Evolutionary conservation across 2,113 vertebrate genomes (phyloP), one percentile per base, ranked within the genome.

Genomic region (Bubalus kerabau): DNA sequence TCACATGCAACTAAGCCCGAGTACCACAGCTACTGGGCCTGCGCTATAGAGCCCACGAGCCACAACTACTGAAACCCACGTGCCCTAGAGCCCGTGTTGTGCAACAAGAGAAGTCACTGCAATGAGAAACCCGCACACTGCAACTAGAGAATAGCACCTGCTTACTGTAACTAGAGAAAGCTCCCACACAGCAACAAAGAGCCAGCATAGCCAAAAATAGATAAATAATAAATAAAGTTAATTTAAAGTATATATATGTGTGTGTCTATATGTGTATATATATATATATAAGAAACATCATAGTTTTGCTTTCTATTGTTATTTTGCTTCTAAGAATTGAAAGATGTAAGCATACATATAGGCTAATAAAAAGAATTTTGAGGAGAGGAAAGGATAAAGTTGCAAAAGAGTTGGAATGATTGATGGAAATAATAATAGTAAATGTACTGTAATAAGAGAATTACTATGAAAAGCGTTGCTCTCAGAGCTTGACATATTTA

Each of bases 221-320:
- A 21, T 5, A 71, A 36, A 71, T 21, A 36, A 62, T 32, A 64
- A n/a, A 9, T 36, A 11, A 71, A 71, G 64, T 5, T 71, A 60
- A 30, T 30, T 60, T 60, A 21, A 71, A 36, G n/a, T 36, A 23
- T 23, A 1, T 19, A 0, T 71, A 1, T 64, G 7, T 64, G 30
- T 64, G 30, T 64, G 30, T 64, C 6, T 60, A 1, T 62, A 2
- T 62, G 0, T 60, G 0, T 60, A 1, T 62, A 4, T 28, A 3
- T 62, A 3, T 62, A 0, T 62, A 2, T n/a, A 15, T 16, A n/a
- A 7, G 11, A 74, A 74, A 78, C 40, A 78, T 46, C 24, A 78
- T 3, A 46, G 9, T 56, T 95, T 96, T 90, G 7, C 60, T 82
- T 50, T 62, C 52, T 46, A 78, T 67, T 60, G 90, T 90, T 67